Evolutionary conservation across 2,888 invertebrate species (phyloP).

Genomic region (Synanthedon formicaeformis): DNA sequence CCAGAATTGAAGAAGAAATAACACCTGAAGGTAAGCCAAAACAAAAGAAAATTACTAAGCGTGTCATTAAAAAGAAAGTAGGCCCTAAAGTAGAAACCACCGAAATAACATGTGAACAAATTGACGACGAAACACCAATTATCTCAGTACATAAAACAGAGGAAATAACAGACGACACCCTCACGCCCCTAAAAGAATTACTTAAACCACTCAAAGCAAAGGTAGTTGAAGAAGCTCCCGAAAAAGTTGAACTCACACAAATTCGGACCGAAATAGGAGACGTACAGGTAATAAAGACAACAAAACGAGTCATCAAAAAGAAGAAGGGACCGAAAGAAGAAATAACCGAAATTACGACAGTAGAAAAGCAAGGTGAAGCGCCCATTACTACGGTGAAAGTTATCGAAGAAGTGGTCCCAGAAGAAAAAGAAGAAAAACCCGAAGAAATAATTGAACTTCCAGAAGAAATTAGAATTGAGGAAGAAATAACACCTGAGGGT

Average conservation of each 20-base stretch:
- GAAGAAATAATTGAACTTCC: slow-evolving; percentile 18
- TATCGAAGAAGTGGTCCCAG: slow-evolving; percentile 17
- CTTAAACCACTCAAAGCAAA: slow-evolving; percentile 11
- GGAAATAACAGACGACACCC: slow-evolving; percentile 9
- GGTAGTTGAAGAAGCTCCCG: slow-evolving; percentile 20
- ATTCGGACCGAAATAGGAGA: slow-evolving; percentile 37
- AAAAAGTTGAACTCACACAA: slow-evolving; percentile 38
- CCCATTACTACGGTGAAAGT: slow-evolving; percentile 20
- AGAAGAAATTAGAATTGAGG: slow-evolving; percentile 11
- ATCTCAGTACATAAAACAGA: slow-evolving; percentile 9
- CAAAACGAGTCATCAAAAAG: slow-evolving; percentile 24
- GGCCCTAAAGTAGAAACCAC: slow-evolving; percentile 36
- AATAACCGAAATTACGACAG: slow-evolving; percentile 44
- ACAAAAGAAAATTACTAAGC: slow-evolving; percentile 22
- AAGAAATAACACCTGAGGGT: slow-evolving; percentile 7
- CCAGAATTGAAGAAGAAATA: no score
- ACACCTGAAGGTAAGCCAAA: no score
- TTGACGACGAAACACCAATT: slow-evolving; percentile 20
- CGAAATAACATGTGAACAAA: slow-evolving; percentile 33
- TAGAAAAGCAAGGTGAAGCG: slow-evolving; percentile 17
- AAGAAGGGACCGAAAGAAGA: slow-evolving; percentile 25
- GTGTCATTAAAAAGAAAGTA: slow-evolving; percentile 25
- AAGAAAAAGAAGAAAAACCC: slow-evolving; percentile 25
- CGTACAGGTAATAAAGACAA: slow-evolving; percentile 24
- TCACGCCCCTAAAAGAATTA: slow-evolving; percentile 9